Percentiles rank a stretch among this genome's conserved stretches.
Conservation (phyloP, 2,113 vertebrate genomes). For the Gadus chalcogrammus region DNA sequence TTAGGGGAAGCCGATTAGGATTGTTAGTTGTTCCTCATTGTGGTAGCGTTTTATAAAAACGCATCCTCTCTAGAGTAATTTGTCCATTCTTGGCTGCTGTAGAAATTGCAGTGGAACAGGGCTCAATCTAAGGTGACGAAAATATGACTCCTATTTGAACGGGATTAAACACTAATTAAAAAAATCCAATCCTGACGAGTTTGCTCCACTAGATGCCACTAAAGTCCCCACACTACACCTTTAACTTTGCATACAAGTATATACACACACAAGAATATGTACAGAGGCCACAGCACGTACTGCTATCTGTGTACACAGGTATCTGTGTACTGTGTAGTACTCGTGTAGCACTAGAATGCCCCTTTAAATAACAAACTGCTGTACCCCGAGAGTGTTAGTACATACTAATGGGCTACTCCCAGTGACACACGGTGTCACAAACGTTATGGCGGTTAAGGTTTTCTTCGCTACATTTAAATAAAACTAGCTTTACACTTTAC, state of each 20-base stretch:
- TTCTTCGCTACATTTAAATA: slow-evolving; percentile 75
- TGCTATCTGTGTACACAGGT: slow-evolving; percentile 65
- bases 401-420: slow-evolving; percentile 88
- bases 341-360: slow-evolving; percentile 77
- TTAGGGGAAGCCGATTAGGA: no score
- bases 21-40: no score
- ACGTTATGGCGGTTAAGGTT: slow-evolving; percentile 81
- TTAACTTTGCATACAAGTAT: background rate
- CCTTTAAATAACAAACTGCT: slow-evolving; percentile 84
- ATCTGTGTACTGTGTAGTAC: slow-evolving; percentile 72
- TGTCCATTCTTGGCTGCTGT: no score
- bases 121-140: no score
- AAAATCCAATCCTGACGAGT: no score
- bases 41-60: no score
- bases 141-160: no score
- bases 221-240: background rate
- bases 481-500: slow-evolving; percentile 90
- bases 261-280: background rate
- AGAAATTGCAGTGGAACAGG: no score
- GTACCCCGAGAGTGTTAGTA: slow-evolving; percentile 78
- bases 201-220: no score
- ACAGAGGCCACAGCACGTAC: slow-evolving; percentile 15
- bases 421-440: slow-evolving; percentile 98
- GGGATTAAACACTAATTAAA: no score
- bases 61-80: no score